Conservation (phyloP, 2,113 vertebrate species). For the Pogona vitticeps region DNA sequence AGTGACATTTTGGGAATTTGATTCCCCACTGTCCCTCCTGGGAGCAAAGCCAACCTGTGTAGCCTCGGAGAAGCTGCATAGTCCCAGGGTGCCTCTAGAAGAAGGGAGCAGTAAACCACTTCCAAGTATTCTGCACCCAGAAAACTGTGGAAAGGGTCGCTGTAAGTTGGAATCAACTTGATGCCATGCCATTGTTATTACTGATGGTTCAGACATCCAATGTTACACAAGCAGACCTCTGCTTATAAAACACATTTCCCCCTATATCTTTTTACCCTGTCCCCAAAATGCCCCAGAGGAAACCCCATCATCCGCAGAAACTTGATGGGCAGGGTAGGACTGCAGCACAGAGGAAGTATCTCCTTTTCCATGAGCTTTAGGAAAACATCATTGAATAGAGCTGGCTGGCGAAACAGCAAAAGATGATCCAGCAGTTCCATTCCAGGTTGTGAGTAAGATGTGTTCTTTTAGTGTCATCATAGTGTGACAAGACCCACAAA, state of each 20-base stretch:
- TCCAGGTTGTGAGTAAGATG: not conserved
- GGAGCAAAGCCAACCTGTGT: no score
- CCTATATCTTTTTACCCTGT: not conserved
- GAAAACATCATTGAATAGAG: not conserved
- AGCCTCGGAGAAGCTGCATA: no score
- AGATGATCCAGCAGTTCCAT: not conserved
- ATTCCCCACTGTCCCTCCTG: no score
- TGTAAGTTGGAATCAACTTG: no score
- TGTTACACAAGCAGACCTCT: not conserved
- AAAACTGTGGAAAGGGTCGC: no score
- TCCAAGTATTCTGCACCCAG: no score
- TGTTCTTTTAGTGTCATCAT: not conserved
- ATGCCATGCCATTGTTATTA: not conserved
- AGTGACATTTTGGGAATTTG: no score
- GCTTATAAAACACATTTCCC: not conserved
- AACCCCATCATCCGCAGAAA: not conserved
- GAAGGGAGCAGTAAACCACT: no score
- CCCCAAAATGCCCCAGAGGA: not conserved
- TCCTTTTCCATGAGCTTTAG: not conserved
- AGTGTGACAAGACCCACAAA: not conserved
- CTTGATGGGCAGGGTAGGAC: no score
- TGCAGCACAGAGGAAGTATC: not conserved
- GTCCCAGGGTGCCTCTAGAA: no score
- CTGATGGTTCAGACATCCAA: not conserved
- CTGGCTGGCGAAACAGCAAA: not conserved